phyloP scores from a whole-genome alignment of 2,888 invertebrate genomes.

The Periphyllus acericola region DNA sequence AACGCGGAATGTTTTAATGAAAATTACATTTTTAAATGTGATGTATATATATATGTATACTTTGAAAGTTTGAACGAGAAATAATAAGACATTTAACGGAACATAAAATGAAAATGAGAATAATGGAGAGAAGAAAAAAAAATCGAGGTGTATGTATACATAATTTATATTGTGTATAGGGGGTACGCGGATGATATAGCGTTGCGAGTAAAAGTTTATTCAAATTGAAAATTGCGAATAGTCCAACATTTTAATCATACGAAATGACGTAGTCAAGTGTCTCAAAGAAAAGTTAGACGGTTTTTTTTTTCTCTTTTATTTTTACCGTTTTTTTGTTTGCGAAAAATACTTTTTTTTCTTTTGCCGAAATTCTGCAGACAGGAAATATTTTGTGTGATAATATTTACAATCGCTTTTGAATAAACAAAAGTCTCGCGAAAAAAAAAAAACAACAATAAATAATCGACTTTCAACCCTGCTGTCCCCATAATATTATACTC shows the following conservation, averaged over 20 bases:
- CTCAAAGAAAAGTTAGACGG: background rate
- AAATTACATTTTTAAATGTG: conserved; percentile 9
- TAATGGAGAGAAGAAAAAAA: background rate
- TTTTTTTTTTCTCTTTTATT: background rate
- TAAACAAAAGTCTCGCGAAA: background rate
- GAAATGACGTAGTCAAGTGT: background rate
- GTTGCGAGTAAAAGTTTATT: background rate
- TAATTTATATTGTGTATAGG: background rate
- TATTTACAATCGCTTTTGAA: background rate
- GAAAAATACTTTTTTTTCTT: too few species aligned
- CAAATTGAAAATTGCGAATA: background rate
- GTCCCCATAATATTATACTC: too few species aligned
- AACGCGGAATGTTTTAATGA: background rate
- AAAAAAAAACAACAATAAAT: background rate
- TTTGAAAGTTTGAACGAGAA: conserved; percentile 10
- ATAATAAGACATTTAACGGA: background rate
- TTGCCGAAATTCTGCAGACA: background rate
- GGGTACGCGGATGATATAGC: background rate
- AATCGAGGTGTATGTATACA: background rate
- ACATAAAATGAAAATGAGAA: conserved; percentile 26
- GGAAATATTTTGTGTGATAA: background rate
- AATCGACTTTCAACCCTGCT: background rate
- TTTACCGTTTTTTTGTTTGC: background rate
- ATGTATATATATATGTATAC: background rate
- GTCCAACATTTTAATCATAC: conserved; percentile 9